Evolutionary conservation across 2,113 vertebrate genomes (phyloP).

Genomic region (Strix aluco): DNA sequence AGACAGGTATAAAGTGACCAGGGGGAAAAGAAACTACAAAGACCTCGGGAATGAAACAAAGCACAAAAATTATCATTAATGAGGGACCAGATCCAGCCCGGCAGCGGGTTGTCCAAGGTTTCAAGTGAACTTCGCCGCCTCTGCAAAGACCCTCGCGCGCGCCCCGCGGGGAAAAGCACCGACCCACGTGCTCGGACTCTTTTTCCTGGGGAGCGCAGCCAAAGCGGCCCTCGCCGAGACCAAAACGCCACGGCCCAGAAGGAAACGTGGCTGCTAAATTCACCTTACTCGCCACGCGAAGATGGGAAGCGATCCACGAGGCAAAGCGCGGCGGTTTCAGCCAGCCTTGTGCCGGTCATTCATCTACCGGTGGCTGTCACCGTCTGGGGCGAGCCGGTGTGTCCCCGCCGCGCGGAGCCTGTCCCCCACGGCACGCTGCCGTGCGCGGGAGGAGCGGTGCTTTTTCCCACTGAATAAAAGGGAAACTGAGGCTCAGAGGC

Average conservation of each 20-base stretch:
- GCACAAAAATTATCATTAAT: fast-evolving
- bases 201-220: not conserved
- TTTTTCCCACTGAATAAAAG: not conserved
- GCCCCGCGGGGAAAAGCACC: not conserved
- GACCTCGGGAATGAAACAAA: not conserved
- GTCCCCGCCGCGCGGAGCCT: not conserved
- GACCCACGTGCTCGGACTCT: fast-evolving
- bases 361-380: fast-evolving
- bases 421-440: not conserved
- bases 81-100: fast-evolving
- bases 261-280: not conserved
- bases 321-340: not conserved
- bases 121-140: not conserved
- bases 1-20: not conserved
- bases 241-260: fast-evolving
- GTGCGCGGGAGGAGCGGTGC: fast-evolving
- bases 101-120: not conserved
- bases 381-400: fast-evolving
- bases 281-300: not conserved
- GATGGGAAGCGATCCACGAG: not conserved
- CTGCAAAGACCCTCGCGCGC: not conserved
- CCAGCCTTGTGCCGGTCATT: not conserved
- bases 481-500: constrained; percentile 10
- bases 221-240: not conserved
- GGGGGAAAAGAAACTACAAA: not conserved